Evolutionary conservation across 2,797 vertebrate species (phyloP), one percentile per base, ranked within the genome.

Genomic region (Brotula barbata): DNA sequence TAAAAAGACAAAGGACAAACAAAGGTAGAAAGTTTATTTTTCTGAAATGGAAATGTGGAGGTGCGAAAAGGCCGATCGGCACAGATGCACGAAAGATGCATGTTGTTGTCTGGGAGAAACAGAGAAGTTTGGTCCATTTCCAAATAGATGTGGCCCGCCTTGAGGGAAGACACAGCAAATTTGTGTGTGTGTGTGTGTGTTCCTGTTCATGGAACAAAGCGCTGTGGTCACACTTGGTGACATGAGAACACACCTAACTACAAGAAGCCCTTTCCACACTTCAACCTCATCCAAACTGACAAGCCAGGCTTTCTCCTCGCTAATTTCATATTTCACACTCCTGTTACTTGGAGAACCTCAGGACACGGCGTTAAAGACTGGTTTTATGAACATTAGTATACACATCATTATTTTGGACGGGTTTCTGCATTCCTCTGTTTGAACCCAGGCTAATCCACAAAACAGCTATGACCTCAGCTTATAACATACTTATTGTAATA

Each of bases 31-130:
- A n/a, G n/a, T n/a, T n/a, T n/a, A 47, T 48, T 58, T 76, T 57
- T 85, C 75, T 87, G 81, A 84, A 84, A 80, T 84, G 80, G 61
- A 85, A 86, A 87, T 84, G 19, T n/a, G 47, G 54, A 58, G 43
- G 45, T 79, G 50, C 80, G 33, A 73, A 77, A 71, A 72, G 22
- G 40, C 55, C 23, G 52, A 53, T 17, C 34, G 34, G 3, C 34
- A 12, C 25, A 58, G 50, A 77, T 13, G 17, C 36, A 31, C 12
- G 43, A 55, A 64, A 0, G 15, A 73, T 63, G 58, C 48, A 49
- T 41, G 48, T 54, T 51, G 68, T 20, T 52, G 49, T 75, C 57
- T 55, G 33, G 8, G 16, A 13, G 16, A 49, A 51, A 31, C 6
- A 58, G 39, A 52, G 20, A 43, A 22, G 52, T 22, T n/a, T 46